Base-by-base conservation (phyloP, 53 echinoderm and acorn worm species). In the Actinopyga echinites region DNA sequence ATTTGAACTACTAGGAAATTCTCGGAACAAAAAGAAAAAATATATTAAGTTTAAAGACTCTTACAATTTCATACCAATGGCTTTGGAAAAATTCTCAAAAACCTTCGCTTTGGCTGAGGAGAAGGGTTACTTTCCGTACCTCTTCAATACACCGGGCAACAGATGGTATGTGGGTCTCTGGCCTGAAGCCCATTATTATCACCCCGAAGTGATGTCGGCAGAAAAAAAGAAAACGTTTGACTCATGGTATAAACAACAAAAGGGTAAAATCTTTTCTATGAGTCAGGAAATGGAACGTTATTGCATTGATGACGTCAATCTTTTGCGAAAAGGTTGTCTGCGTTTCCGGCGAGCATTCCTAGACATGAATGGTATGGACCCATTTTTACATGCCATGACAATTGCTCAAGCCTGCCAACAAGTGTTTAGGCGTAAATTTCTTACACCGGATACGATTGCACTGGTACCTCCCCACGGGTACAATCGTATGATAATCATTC, bases 391-490 rank as follows among this genome's bases (percentile, higher is more conserved):
- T n/a, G n/a, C n/a, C n/a, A n/a, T n/a, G n/a, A n/a, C n/a, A n/a
- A n/a, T n/a, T n/a, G n/a, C n/a, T n/a, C n/a, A n/a, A n/a, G n/a
- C n/a, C n/a, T n/a, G n/a, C n/a, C n/a, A n/a, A n/a, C n/a, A n/a
- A n/a, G n/a, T n/a, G n/a, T n/a, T n/a, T n/a, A n/a, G n/a, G n/a
- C n/a, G n/a, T n/a, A n/a, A n/a, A n/a, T n/a, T n/a, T n/a, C n/a
- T n/a, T n/a, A n/a, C n/a, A 1, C 3, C 4, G 35, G 75, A 87
- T 0, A 84, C 87, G 11, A 90, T 89, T 44, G 85, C 69, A 0
- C 6, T 52, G n/a, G 42, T 74, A 15, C 52, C 74, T 17, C 44
- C 4, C 25, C 43, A 37, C n/a, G 74, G 74, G 12, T 74, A 74
- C 74, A 44, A 22, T 6, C 20, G 36, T 7, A 55, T 31, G 65